These are phyloP conservation scores for Microchrysa polita DNA, from an alignment of 2,888 invertebrate genomes.

Conservation along the genomic window DNA sequence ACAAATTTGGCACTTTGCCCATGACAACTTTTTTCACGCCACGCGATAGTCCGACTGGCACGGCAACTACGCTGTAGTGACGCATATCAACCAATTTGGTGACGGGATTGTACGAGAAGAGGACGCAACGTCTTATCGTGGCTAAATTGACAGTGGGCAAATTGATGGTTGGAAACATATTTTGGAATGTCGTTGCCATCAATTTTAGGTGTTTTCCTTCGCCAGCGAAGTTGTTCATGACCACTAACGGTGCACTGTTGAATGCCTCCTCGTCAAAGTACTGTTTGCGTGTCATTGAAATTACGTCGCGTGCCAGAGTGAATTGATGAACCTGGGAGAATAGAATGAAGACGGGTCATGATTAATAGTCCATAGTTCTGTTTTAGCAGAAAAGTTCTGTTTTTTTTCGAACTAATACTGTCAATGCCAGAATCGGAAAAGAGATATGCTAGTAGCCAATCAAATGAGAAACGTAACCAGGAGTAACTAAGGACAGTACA, in stretches of 20 bases:
- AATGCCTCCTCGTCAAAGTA: constrained; percentile 85
- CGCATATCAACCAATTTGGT: constrained; percentile 90
- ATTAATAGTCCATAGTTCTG: too few species aligned
- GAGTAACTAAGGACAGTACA: too few species aligned
- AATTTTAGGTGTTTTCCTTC: constrained; percentile 90
- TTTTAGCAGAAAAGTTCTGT: too few species aligned
- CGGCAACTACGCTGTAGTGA: constrained; percentile 93
- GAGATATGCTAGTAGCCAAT: too few species aligned
- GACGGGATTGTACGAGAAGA: constrained; percentile 88
- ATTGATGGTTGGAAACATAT: constrained; percentile 98
- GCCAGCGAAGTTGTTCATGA: constrained; percentile 89
- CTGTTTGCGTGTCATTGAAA: constrained; percentile 86
- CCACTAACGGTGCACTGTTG: constrained; percentile 87
- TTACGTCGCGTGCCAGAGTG: constrained; percentile 83
- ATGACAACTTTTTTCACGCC: constrained; percentile 92
- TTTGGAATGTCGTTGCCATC: constrained; percentile 96
- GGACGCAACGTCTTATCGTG: constrained; percentile 85
- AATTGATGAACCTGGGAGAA: constrained; percentile 70
- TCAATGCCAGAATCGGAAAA: too few species aligned
- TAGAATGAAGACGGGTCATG: too few species aligned
- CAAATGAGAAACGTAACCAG: too few species aligned
- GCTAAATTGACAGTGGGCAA: constrained; percentile 89
- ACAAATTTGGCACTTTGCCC: constrained; percentile 90
- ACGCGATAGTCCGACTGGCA: constrained; percentile 89
- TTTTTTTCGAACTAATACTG: too few species aligned